Base-by-base conservation (phyloP, 2,888 invertebrate species). In the Drosophila leonis region DNA sequence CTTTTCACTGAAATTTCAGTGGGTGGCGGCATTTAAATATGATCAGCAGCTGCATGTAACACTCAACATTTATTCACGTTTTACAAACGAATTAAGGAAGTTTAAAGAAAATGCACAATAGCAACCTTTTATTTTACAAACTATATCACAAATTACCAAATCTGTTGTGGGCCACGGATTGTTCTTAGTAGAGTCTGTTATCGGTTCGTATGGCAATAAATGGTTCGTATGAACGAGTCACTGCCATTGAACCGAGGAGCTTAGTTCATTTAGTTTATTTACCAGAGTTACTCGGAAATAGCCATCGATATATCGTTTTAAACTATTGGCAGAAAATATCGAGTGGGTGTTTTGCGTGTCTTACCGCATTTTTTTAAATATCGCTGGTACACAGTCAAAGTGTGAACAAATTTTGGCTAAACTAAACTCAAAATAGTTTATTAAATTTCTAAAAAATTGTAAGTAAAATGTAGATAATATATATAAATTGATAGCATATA, bases 71-170 rank as follows among this genome's bases (percentile, higher is more conserved):
- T 9, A 31, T 27, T 33, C 20, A 18, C 5, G 29, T 55, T 39
- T 12, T 18, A 18, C 6, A 6, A 12, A 8, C 31, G 29, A 33
- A 52, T 29, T n/a, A 31, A 24, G 52, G 20, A 18, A 35, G 13
- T 1, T n/a, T 1, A 41, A n/a, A 35, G 4, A 10, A 59, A 44
- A 18, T 18, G 27, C 48, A 27, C 6, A 18, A 29, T 0, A 55
- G 20, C 51, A 39, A 66, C 60, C 52, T 46, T 70, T 48, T 41
- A 46, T 29, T 63, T 62, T 56, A 56, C 20, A 56, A 52, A 57
- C 75, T 64, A 39, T 75, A 75, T 44, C 41, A 66, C 70, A 64
- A 78, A 44, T 75, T 77, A 75, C 75, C 80, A 79, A 77, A 49
- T 65, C 60, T 65, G 33, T 52, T 66, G 49, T 75, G 56, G 70